Percentiles rank a stretch among this genome's conserved stretches.
Conservation (phyloP, 2,888 invertebrate species). For the Microplitis manilae region DNA sequence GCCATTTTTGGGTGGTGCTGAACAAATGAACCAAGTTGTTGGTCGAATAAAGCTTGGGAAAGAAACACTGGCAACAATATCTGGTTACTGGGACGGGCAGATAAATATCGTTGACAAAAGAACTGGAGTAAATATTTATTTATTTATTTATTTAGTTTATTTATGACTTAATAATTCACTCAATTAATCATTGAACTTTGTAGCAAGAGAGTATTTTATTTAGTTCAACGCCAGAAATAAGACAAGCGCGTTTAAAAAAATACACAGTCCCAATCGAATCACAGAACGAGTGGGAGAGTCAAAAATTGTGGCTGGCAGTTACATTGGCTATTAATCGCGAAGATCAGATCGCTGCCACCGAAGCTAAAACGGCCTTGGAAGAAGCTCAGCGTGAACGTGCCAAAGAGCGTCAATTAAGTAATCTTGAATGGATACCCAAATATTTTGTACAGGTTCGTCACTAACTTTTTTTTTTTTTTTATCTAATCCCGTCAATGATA, state of each 20-base stretch:
- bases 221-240: constrained; percentile 81
- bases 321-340: constrained; percentile 87
- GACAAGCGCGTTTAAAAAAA: constrained; percentile 81
- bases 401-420: constrained; percentile 78
- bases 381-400: constrained; percentile 87
- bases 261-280: constrained; percentile 84
- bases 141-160: constrained; percentile 8
- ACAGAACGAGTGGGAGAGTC: constrained; percentile 88
- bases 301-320: constrained; percentile 89
- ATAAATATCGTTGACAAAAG: constrained; percentile 87
- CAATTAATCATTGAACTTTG: constrained; percentile 23
- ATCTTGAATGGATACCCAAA: constrained; percentile 81
- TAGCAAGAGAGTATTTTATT: constrained; percentile 81
- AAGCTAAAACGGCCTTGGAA: constrained; percentile 91
- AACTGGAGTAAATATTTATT: constrained; percentile 76
- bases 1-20: constrained; percentile 91
- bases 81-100: constrained; percentile 94
- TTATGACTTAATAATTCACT: neutral
- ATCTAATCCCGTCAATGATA: neutral
- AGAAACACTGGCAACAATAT: constrained; percentile 87
- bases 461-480: neutral
- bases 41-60: constrained; percentile 91
- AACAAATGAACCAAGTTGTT: constrained; percentile 86
- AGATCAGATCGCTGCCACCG: constrained; percentile 89
- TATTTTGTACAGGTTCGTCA: constrained; percentile 78